phyloP scores from a whole-genome alignment of 2,888 invertebrate genomes.

The Tetragnatha montana region DNA sequence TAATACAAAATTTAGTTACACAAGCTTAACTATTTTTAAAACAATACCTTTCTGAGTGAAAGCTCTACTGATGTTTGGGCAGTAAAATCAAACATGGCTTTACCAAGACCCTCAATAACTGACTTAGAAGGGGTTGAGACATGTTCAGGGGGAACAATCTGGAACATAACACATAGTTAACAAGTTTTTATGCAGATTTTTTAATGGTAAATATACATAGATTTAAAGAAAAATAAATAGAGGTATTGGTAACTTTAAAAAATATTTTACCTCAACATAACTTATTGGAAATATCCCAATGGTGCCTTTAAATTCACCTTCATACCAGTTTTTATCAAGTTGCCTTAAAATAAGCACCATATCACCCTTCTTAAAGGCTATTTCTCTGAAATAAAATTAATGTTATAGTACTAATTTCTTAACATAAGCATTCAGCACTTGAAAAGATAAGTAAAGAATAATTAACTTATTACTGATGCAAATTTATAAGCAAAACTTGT shows the following conservation, averaged over 20 bases:
- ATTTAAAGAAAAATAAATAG: background rate
- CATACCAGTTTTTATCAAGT: conserved; percentile 77
- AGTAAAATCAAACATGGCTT: conserved; percentile 62
- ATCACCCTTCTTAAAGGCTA: conserved; percentile 95
- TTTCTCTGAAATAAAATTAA: conserved; percentile 80
- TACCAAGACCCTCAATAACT: conserved; percentile 40
- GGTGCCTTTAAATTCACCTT: conserved; percentile 76
- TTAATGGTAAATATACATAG: background rate
- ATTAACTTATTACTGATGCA: no score
- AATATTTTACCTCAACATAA: conserved; percentile 75
- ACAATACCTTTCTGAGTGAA: conserved; percentile 47
- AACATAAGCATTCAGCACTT: no score
- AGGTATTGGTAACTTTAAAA: background rate
- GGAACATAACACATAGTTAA: background rate
- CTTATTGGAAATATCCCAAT: conserved; percentile 77
- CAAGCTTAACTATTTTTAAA: background rate
- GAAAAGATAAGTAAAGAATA: no score
- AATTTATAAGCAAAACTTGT: no score
- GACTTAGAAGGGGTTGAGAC: conserved; percentile 24
- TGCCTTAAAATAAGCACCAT: conserved; percentile 83
- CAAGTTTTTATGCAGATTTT: background rate
- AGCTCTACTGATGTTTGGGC: conserved; percentile 63
- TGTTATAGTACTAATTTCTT: no score
- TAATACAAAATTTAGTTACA: background rate
- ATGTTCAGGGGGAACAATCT: conserved; percentile 67